Evolutionary conservation across 2,797 vertebrate genomes (phyloP).

Genomic region (Eulemur albifrons): DNA sequence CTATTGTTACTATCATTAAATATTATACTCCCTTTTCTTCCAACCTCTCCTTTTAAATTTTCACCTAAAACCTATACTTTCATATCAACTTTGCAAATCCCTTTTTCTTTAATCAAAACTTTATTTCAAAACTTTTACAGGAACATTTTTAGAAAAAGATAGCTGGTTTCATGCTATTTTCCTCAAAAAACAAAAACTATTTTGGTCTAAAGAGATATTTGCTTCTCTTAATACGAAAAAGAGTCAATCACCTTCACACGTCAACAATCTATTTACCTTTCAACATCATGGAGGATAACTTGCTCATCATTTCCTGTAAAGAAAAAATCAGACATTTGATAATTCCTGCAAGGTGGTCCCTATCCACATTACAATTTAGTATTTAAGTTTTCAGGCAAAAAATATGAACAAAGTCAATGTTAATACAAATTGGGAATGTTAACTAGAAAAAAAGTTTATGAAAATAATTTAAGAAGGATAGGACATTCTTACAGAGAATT

Average conservation of each 20-base stretch:
- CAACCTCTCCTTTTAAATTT: constrained; percentile 46
- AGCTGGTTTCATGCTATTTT: background rate
- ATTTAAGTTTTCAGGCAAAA: constrained; percentile 41
- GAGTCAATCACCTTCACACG: constrained; percentile 50
- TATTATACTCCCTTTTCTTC: background rate
- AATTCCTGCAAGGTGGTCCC: constrained; percentile 41
- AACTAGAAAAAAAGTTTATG: constrained; percentile 36
- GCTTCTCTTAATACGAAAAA: constrained; percentile 37
- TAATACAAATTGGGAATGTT: constrained; percentile 43
- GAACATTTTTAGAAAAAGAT: constrained; percentile 39
- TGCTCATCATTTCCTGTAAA: constrained; percentile 97
- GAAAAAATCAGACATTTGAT: constrained; percentile 69
- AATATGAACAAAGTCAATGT: background rate
- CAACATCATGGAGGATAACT: constrained; percentile 98
- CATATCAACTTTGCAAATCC: background rate
- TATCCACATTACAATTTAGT: background rate
- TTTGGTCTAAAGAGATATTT: constrained; percentile 18
- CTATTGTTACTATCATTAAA: background rate
- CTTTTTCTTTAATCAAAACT: background rate
- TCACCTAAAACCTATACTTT: constrained; percentile 38
- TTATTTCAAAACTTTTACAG: constrained; percentile 44
- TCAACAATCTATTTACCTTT: constrained; percentile 88
- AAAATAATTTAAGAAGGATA: constrained; percentile 44
- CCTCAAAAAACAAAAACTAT: constrained; percentile 37
- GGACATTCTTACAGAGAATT: background rate